Percentiles rank a stretch among this genome's conserved stretches.
phyloP scores from a whole-genome alignment of 2,113 vertebrate species.

The Oncorhynchus kisutch region DNA sequence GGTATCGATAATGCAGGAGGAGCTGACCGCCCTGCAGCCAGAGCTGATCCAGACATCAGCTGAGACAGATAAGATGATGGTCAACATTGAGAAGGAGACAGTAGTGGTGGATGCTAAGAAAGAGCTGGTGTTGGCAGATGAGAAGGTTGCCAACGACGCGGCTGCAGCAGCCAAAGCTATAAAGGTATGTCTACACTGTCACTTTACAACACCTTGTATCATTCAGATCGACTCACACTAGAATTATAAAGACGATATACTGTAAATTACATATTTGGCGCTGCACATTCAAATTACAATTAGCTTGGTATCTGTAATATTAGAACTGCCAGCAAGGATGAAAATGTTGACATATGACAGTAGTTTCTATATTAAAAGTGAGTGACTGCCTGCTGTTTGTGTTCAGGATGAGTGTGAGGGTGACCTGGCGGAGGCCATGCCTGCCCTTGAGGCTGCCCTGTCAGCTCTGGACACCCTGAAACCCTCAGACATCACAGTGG shows the following conservation, averaged over 20 bases:
- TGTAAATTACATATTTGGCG: background rate
- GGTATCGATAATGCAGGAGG: slow-evolving; percentile 87
- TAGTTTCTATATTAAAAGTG: background rate
- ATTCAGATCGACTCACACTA: too few relatives aligned
- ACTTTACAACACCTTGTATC: background rate
- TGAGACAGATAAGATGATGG: slow-evolving; percentile 88
- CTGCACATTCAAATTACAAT: background rate
- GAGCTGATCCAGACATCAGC: slow-evolving; percentile 85
- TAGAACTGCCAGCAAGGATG: background rate
- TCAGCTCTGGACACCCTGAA: slow-evolving; percentile 88
- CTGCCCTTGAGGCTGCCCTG: slow-evolving; percentile 83
- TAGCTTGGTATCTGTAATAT: too few relatives aligned
- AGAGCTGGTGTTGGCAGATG: slow-evolving; percentile 84
- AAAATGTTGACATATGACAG: background rate
- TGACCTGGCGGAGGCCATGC: slow-evolving; percentile 89
- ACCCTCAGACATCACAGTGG: slow-evolving; percentile 84
- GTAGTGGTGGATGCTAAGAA: slow-evolving; percentile 89
- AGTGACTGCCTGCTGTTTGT: background rate
- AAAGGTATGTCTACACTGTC: slow-evolving; percentile 73
- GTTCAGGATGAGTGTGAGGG: slow-evolving; percentile 88
- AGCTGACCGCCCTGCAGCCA: slow-evolving; percentile 88
- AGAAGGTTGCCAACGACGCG: slow-evolving; percentile 85
- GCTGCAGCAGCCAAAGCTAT: slow-evolving; percentile 83
- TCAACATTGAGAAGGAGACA: slow-evolving; percentile 85
- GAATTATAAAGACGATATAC: background rate